phyloP scores from a whole-genome alignment of 2,113 vertebrate species.

The Bagarius yarrelli region DNA sequence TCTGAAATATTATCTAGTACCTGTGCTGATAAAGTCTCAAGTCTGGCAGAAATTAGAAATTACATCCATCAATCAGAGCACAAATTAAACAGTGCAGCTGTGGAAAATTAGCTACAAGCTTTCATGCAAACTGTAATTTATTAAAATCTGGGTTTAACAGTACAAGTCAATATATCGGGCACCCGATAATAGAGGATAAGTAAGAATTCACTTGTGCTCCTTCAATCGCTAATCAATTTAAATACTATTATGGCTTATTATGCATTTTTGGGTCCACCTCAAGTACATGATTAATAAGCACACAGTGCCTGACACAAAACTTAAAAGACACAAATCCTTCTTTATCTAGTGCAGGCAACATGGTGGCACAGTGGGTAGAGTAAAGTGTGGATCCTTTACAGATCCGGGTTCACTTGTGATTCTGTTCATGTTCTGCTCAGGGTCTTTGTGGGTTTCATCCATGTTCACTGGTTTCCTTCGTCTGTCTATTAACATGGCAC shows the following conservation, averaged over 20 bases:
- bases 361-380: background rate
- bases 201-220: background rate
- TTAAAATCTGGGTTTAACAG: background rate
- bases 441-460: background rate
- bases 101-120: background rate
- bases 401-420: background rate
- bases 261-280: background rate
- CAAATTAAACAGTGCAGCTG: background rate
- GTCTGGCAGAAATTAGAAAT: slow-evolving; percentile 8
- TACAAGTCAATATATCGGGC: background rate
- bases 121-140: background rate
- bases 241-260: background rate
- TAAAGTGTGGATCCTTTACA: background rate
- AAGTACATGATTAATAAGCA: background rate
- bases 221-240: background rate
- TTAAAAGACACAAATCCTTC: background rate
- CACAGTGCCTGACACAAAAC: background rate
- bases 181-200: background rate
- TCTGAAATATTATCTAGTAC: background rate
- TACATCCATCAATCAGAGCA: background rate
- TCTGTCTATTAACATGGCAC: background rate
- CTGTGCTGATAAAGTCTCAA: background rate
- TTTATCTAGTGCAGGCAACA: background rate
- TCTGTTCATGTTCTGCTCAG: background rate
- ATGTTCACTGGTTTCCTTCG: background rate